phyloP scores from a whole-genome alignment of 1,140 invertebrate genomes.

The Bombus confusus region DNA sequence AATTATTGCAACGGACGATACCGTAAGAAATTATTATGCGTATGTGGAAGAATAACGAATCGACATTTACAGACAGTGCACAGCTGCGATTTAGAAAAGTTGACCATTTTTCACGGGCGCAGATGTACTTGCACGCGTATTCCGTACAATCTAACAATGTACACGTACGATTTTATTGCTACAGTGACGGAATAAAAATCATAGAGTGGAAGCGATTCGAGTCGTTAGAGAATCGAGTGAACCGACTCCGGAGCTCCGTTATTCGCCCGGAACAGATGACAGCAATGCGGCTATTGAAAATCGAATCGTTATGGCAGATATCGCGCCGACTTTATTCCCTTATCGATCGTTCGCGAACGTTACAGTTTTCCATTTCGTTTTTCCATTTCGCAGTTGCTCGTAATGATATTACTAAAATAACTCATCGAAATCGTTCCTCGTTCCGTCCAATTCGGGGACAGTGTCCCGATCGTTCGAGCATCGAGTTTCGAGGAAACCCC shows the following conservation, averaged over 20 bases:
- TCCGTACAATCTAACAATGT: background rate
- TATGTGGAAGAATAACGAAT: background rate
- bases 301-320: conserved; percentile 19
- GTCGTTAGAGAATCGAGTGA: conserved; percentile 31
- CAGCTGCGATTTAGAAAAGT: background rate
- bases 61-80: background rate
- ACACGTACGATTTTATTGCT: background rate
- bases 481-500: background rate
- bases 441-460: background rate
- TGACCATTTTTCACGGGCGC: no score
- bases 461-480: background rate
- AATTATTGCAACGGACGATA: background rate
- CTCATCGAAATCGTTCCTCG: conserved; percentile 3
- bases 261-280: conserved; percentile 36
- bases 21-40: no score
- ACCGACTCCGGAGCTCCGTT: conserved; percentile 19
- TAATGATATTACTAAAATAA: conserved; percentile 27
- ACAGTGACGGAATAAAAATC: conserved; percentile 29
- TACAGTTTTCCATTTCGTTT: conserved; percentile 15
- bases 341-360: conserved; percentile 6
- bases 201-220: conserved; percentile 35
- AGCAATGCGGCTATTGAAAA: conserved; percentile 42
- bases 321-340: conserved; percentile 2
- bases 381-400: conserved; percentile 1
- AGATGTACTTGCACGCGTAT: background rate